Base-by-base conservation (phyloP, 2,113 vertebrate species). In the Nannospalax galili region DNA sequence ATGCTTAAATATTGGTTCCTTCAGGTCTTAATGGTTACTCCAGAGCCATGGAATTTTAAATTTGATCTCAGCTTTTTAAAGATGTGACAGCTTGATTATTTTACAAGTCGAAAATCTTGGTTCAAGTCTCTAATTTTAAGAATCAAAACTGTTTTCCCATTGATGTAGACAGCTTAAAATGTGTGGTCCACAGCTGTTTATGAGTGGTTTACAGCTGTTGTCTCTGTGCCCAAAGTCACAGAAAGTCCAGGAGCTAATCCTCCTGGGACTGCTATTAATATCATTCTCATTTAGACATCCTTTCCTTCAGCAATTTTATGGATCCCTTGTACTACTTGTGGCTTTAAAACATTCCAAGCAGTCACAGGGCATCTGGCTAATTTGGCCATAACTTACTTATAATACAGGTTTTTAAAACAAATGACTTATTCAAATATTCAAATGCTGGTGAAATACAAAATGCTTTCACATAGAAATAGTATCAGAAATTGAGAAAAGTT, bases 41-140 rank as follows among this genome's bases (percentile, higher is more conserved):
- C 94, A 97, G 95, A 97, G 64, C 72, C 79, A 92, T 90, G 85
- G 96, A 94, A 94, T 94, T 93, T 96, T 94, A 96, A 96, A 90
- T 94, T 94, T 93, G 89, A 96, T 93, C 81, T 95, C 69, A 86
- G 80, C 82, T 85, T 90, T 97, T 97, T 90, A 5, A 97, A 97
- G 87, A 96, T 11, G 79, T 97, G 94, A 97, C 95, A 96, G 93
- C 91, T 86, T 97, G 96, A 96, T 97, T 96, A 97, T 96, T 97
- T 97, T 97, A 97, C 94, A 98, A 96, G 96, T 81, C 94, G 79
- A 64, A 77, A 97, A 84, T 69, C 60, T 77, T 90, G 60, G 72
- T 94, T 92, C 80, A 62, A 97, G 89, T 69, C 90, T 92, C 42
- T 95, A 96, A 95, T 97, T 96, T 95, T 81, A 97, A 96, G 97